phyloP scores from a whole-genome alignment of 2,888 invertebrate species.

The Atethmia centrago region DNA sequence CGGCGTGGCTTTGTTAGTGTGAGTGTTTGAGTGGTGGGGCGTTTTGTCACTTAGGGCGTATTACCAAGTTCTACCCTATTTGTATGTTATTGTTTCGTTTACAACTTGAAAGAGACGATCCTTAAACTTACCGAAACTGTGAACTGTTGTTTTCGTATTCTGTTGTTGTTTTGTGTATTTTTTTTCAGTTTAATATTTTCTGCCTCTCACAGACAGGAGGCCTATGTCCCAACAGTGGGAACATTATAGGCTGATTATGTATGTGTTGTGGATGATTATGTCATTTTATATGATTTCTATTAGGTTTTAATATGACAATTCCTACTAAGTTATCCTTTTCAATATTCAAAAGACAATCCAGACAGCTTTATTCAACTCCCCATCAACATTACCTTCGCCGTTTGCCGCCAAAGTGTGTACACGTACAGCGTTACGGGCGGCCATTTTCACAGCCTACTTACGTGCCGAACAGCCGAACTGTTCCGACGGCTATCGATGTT shows the following conservation, averaged over 20 bases:
- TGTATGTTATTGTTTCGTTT: constrained; percentile 58
- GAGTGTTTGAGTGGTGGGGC: too few relatives aligned
- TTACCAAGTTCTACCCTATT: too few relatives aligned
- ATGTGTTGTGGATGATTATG: too few relatives aligned
- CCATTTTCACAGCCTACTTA: constrained; percentile 75
- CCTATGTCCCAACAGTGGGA: too few relatives aligned
- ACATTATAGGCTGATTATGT: too few relatives aligned
- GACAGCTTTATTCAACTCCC: not conserved
- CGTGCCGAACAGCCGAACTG: constrained; percentile 71
- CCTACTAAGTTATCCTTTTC: too few relatives aligned
- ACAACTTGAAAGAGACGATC: constrained; percentile 43
- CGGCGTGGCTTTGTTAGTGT: too few relatives aligned
- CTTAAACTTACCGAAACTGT: constrained; percentile 23
- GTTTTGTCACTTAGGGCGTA: too few relatives aligned
- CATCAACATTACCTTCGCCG: not conserved
- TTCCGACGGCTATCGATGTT: constrained; percentile 69
- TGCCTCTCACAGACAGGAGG: too few relatives aligned
- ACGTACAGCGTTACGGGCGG: constrained; percentile 61
- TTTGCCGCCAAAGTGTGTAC: constrained; percentile 62
- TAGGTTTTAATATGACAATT: not conserved
- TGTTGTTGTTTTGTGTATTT: not conserved
- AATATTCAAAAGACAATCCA: not conserved
- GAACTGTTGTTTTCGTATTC: constrained; percentile 14
- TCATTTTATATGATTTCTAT: not conserved
- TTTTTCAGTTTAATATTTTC: too few relatives aligned